phyloP scores from a whole-genome alignment of 2,888 invertebrate species.

The Temnothorax ravouxi region DNA sequence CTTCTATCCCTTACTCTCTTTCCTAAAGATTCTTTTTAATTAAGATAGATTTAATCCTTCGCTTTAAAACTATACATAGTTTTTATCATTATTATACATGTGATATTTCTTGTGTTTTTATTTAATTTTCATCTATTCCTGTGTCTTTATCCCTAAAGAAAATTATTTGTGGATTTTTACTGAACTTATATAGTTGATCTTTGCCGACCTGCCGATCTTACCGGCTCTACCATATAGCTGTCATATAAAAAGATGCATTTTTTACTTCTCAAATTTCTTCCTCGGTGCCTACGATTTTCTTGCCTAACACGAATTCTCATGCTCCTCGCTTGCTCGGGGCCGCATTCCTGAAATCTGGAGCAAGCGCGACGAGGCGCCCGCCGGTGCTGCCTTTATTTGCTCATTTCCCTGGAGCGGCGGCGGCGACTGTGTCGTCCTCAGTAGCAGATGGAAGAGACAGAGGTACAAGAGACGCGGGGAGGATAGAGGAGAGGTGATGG shows the following conservation, averaged over 20 bases:
- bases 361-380: slow-evolving; percentile 78
- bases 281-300: slow-evolving; percentile 13
- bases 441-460: slow-evolving; percentile 58
- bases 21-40: neutral
- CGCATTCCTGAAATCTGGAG: slow-evolving; percentile 83
- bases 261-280: slow-evolving; percentile 25
- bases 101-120: neutral
- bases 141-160: neutral
- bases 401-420: slow-evolving; percentile 81
- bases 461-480: slow-evolving; percentile 62
- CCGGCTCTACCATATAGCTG: neutral
- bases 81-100: neutral
- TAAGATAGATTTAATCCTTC: neutral
- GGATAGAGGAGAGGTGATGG: slow-evolving; percentile 80
- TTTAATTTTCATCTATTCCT: neutral
- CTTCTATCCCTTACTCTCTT: neutral
- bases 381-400: slow-evolving; percentile 81
- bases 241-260: neutral
- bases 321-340: slow-evolving; percentile 46
- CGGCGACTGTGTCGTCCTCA: neutral
- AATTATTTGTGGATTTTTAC: neutral
- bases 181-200: neutral
- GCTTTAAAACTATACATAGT: neutral
- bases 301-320: slow-evolving; percentile 18
- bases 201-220: neutral